Percentiles rank a stretch among this genome's conserved stretches.
Evolutionary conservation across 2,797 vertebrate species (phyloP).

Genomic region (Orestias chungarensis): DNA sequence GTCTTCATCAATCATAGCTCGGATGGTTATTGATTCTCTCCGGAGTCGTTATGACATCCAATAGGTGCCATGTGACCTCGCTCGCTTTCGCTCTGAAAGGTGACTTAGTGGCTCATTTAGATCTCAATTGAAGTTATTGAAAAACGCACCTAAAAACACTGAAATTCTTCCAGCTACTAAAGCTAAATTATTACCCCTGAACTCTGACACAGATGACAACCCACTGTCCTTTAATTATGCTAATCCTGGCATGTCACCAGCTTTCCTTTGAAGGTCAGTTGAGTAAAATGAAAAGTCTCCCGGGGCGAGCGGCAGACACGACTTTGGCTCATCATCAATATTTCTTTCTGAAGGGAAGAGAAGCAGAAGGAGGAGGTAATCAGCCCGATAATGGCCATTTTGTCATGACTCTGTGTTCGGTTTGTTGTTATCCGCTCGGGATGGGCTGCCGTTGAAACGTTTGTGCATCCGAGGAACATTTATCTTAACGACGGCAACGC

Average conservation of each 20-base stretch:
- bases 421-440: conserved; percentile 17
- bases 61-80: conserved; percentile 15
- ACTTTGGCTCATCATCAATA: conserved; percentile 38
- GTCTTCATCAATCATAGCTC: conserved; percentile 66
- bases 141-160: conserved; percentile 5
- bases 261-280: conserved; percentile 54
- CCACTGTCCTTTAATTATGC: conserved; percentile 24
- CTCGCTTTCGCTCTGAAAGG: not conserved
- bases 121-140: not conserved
- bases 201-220: conserved; percentile 19
- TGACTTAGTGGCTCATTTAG: not conserved
- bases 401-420: conserved; percentile 16
- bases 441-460: conserved; percentile 4
- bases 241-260: conserved; percentile 42
- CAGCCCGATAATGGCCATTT: conserved; percentile 31
- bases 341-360: conserved; percentile 17
- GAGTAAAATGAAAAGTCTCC: conserved; percentile 37
- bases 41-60: conserved; percentile 40
- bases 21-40: conserved; percentile 65
- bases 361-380: conserved; percentile 32
- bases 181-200: conserved; percentile 15
- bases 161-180: not conserved
- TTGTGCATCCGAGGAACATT: conserved; percentile 7
- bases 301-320: conserved; percentile 16
- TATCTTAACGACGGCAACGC: conserved; percentile 11